These are phyloP conservation scores for Epinotia ramella DNA, from an alignment of 2,888 invertebrate species.

Conservation along the genomic window DNA sequence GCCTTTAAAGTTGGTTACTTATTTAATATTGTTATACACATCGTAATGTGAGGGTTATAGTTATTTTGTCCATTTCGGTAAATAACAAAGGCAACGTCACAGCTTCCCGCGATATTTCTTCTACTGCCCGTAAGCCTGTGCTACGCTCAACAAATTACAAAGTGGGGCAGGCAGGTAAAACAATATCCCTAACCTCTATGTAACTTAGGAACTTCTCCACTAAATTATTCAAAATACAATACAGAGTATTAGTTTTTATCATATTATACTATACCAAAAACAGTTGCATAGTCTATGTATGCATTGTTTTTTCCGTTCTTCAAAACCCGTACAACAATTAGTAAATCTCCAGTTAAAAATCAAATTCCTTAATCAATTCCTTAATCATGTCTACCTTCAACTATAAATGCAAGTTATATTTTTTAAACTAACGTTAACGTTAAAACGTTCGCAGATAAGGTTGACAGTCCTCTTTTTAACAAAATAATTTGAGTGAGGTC, in stretches of 20 bases:
- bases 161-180: background rate
- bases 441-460: background rate
- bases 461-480: background rate
- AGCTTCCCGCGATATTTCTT: background rate
- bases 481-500: background rate
- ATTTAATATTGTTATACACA: background rate
- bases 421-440: slow-evolving; percentile 18
- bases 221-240: slow-evolving; percentile 24
- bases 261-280: background rate
- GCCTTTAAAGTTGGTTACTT: background rate
- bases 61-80: background rate
- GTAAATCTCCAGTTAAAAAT: background rate
- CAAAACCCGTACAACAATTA: background rate
- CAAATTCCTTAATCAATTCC: slow-evolving; percentile 34
- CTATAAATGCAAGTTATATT: slow-evolving; percentile 42
- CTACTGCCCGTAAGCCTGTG: slow-evolving; percentile 4
- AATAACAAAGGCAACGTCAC: background rate
- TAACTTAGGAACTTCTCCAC: slow-evolving; percentile 34
- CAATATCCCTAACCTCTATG: background rate
- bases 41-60: background rate
- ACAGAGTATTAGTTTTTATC: background rate
- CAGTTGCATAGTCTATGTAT: background rate
- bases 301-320: background rate
- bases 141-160: background rate
- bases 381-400: slow-evolving; percentile 9